Conservation (phyloP, 2,113 vertebrate genomes). For the Ellobius talpinus region DNA sequence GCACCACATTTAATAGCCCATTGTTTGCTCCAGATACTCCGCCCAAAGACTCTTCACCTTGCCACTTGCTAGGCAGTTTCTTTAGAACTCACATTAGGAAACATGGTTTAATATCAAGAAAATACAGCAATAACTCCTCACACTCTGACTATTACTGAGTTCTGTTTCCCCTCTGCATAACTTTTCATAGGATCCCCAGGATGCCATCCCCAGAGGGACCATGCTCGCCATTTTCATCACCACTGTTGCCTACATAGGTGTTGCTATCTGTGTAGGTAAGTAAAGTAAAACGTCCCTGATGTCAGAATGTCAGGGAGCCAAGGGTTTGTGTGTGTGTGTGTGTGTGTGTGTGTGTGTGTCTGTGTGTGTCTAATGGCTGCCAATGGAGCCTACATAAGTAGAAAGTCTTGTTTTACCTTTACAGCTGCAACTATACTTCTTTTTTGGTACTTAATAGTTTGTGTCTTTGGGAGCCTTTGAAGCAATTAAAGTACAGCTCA, state of each 20-base stretch:
- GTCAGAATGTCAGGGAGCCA: not conserved
- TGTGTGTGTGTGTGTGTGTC: no score
- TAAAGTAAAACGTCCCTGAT: slow-evolving; percentile 79
- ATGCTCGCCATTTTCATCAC: slow-evolving; percentile 97
- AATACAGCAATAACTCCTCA: slow-evolving; percentile 11
- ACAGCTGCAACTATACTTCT: not conserved
- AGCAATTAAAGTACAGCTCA: not conserved
- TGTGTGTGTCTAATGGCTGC: not conserved
- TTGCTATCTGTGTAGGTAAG: slow-evolving; percentile 95
- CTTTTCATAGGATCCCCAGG: slow-evolving; percentile 92
- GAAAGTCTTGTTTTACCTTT: not conserved
- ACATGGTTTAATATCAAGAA: not conserved
- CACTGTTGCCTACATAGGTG: slow-evolving; percentile 91
- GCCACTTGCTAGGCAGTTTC: not conserved
- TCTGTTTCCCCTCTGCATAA: not conserved
- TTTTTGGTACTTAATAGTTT: not conserved
- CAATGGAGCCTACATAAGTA: not conserved
- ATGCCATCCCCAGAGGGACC: slow-evolving; percentile 96
- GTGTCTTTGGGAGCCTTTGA: not conserved
- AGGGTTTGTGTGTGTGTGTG: not conserved
- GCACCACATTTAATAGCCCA: not conserved
- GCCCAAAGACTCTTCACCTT: not conserved
- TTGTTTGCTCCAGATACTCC: not conserved
- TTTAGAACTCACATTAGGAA: not conserved
- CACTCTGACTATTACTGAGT: not conserved